Conservation (phyloP, 37 sponge, comb jelly and placozoan species). For the Chondrilla cf. caribensis region DNA sequence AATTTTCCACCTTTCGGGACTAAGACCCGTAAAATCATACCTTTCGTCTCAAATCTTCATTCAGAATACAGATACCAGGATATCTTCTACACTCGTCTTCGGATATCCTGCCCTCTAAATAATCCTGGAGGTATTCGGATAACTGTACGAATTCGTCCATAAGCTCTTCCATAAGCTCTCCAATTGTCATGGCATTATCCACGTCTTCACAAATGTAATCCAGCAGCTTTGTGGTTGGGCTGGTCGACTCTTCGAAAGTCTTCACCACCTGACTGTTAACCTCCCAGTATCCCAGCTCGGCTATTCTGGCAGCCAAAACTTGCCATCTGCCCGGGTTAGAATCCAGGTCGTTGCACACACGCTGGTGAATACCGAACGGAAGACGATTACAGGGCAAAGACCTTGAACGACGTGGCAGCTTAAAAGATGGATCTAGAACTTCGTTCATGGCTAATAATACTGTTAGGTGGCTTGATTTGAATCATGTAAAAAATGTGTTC, state of each 20-base stretch:
- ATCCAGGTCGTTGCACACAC: neutral
- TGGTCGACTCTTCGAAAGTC: too few species aligned
- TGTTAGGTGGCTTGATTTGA: too few species aligned
- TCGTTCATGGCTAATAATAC: too few species aligned
- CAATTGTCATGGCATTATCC: neutral
- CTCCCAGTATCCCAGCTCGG: neutral
- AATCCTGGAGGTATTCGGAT: neutral
- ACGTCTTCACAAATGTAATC: neutral
- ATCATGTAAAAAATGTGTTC: too few species aligned
- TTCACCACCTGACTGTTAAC: neutral
- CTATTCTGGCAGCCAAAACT: neutral
- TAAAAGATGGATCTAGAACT: too few species aligned
- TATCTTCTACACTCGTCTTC: neutral
- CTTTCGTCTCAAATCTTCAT: neutral
- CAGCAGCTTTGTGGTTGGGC: neutral
- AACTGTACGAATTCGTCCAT: neutral
- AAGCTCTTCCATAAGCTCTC: neutral
- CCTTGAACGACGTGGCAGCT: neutral
- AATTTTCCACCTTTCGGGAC: too few species aligned
- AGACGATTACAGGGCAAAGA: neutral
- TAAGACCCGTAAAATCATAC: too few species aligned
- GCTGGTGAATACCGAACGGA: slow-evolving; percentile 2
- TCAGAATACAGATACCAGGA: neutral
- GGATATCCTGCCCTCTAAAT: neutral
- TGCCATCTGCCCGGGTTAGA: neutral